Evolutionary conservation across 2,113 vertebrate species (phyloP).

Genomic region (Oreotrochilus melanogaster): DNA sequence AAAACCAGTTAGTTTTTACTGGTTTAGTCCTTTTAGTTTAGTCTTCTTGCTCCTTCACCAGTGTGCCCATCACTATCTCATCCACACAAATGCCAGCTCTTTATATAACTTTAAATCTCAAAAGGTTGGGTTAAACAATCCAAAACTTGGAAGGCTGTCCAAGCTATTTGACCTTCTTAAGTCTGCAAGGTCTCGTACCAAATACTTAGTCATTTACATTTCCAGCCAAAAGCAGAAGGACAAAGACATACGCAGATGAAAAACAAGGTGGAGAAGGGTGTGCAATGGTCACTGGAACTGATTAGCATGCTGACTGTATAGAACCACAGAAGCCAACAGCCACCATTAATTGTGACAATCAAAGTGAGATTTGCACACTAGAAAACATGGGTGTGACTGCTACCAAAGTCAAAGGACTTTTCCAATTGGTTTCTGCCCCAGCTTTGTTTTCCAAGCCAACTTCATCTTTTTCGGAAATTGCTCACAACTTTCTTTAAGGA

Average conservation of each 20-base stretch:
- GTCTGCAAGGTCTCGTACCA: background rate
- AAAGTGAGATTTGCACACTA: background rate
- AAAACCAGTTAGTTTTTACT: background rate
- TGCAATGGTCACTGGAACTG: background rate
- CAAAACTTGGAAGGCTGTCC: background rate
- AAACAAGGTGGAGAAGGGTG: background rate
- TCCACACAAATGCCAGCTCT: background rate
- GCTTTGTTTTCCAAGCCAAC: background rate
- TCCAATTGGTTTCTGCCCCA: background rate
- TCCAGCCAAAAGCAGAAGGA: constrained; percentile 25
- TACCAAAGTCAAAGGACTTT: background rate
- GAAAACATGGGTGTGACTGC: background rate
- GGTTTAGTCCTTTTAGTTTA: no score
- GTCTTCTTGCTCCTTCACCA: background rate
- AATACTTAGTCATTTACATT: constrained; percentile 39
- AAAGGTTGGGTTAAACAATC: background rate
- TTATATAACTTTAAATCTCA: background rate
- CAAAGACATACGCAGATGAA: background rate
- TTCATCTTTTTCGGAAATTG: constrained; percentile 19
- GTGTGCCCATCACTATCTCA: background rate
- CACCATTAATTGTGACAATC: background rate
- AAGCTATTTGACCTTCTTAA: constrained; percentile 28
- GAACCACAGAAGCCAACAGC: background rate
- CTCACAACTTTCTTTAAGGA: constrained; percentile 57
- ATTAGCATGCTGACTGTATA: background rate